These are phyloP conservation scores for Gopherus evgoodei DNA, from an alignment of 2,113 vertebrate species.

Conservation along the genomic window DNA sequence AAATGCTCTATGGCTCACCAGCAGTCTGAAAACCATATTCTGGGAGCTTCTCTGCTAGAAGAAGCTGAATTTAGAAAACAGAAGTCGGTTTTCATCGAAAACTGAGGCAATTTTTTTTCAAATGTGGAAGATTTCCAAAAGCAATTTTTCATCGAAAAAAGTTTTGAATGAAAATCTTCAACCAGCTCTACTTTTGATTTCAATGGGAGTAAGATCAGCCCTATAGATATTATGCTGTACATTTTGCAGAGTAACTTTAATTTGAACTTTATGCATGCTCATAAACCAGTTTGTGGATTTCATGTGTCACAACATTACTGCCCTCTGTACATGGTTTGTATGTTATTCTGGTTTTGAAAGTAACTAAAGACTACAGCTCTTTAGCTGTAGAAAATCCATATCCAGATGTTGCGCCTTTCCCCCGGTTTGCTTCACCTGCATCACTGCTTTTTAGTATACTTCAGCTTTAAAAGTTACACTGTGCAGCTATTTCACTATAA, in stretches of 20 bases:
- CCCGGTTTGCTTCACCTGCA: neutral
- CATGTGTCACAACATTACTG: neutral
- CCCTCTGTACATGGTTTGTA: neutral
- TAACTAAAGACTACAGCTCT: neutral
- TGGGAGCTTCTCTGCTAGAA: neutral
- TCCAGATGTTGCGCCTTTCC: neutral
- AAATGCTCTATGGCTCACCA: neutral
- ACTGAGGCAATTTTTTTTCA: neutral
- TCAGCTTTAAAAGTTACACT: slow-evolving; percentile 13
- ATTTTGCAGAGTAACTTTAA: neutral
- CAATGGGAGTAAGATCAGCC: neutral
- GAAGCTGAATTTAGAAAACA: neutral
- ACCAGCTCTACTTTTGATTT: neutral
- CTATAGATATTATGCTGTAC: neutral
- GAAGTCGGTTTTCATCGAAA: neutral
- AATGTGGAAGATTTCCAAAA: neutral
- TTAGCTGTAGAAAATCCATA: neutral
- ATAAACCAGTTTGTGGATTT: neutral
- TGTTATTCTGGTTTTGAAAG: neutral
- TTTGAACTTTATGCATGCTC: neutral
- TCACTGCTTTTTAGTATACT: neutral
- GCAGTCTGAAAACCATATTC: neutral
- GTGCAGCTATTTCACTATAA: neutral
- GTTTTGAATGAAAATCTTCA: neutral
- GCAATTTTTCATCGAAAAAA: neutral